Evolutionary conservation across 2,113 vertebrate species (phyloP).

Genomic region (Spermophilus dauricus): DNA sequence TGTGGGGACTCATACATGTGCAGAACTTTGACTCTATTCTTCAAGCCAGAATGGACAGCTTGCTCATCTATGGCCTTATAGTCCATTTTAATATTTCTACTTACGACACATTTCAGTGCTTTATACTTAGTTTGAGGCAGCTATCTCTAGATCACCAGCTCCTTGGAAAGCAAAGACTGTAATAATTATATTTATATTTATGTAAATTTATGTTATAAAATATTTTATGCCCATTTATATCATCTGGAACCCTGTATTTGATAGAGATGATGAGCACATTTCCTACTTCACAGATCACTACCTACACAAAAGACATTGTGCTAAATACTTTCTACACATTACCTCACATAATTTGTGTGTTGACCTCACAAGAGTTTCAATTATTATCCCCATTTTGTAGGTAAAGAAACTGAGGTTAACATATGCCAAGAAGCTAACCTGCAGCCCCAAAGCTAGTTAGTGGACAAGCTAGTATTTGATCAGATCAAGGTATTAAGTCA

Average conservation of each 20-base stretch:
- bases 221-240: not conserved
- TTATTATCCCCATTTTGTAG: not conserved
- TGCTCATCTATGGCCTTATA: not conserved
- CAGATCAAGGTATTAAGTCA: slow-evolving; percentile 5
- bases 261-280: not conserved
- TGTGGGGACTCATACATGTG: not conserved
- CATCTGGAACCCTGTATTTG: not conserved
- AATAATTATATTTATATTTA: not conserved
- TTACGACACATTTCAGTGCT: not conserved
- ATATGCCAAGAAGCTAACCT: not conserved
- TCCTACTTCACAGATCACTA: not conserved
- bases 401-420: slow-evolving; percentile 5
- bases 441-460: not conserved
- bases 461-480: not conserved
- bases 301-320: not conserved
- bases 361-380: not conserved
- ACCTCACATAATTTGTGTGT: not conserved
- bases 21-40: not conserved
- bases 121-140: slow-evolving; percentile 29
- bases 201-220: not conserved
- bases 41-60: not conserved
- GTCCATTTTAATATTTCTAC: slow-evolving; percentile 24
- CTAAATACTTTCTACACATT: not conserved
- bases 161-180: slow-evolving; percentile 5
- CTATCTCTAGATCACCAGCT: slow-evolving; percentile 8